Conservation (phyloP, 2,797 vertebrate genomes). For the Neoniphon sammara region DNA sequence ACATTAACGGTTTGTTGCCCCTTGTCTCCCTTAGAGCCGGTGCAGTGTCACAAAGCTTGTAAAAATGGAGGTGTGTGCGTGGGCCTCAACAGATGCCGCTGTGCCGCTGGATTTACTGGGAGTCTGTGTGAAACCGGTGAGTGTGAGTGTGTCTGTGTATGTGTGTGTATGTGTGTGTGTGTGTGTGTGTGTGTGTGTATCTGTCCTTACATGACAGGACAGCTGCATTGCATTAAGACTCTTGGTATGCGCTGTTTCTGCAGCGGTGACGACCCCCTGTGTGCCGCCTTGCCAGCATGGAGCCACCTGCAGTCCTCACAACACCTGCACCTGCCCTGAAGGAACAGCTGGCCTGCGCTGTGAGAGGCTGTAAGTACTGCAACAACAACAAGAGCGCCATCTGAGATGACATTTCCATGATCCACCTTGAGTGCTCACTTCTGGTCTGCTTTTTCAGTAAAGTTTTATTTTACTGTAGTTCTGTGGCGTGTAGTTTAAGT, state of each 20-base stretch:
- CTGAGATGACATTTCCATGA: background rate
- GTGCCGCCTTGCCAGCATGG: slow-evolving; percentile 86
- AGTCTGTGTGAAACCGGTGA: slow-evolving; percentile 82
- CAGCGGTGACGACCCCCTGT: slow-evolving; percentile 83
- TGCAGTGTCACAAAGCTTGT: slow-evolving; percentile 81
- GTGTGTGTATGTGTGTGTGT: slow-evolving; percentile 16
- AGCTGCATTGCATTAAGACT: slow-evolving; percentile 6
- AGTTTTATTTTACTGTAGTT: too few species aligned
- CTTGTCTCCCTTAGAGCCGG: slow-evolving; percentile 75
- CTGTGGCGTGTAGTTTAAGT: too few species aligned
- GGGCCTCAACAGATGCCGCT: slow-evolving; percentile 84
- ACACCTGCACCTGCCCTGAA: slow-evolving; percentile 82
- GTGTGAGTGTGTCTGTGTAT: slow-evolving; percentile 29
- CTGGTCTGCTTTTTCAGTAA: too few species aligned
- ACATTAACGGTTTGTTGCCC: background rate
- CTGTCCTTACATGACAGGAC: background rate
- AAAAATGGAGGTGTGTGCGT: slow-evolving; percentile 81
- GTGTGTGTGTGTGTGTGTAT: background rate
- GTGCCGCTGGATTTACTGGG: slow-evolving; percentile 79
- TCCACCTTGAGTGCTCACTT: background rate
- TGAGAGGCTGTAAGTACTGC: slow-evolving; percentile 82
- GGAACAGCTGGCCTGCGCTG: slow-evolving; percentile 85
- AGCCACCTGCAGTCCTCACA: slow-evolving; percentile 83
- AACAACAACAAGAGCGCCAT: background rate
- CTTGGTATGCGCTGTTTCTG: slow-evolving; percentile 32